Conservation (phyloP, 1,140 invertebrate species). For the Orius laevigatus region DNA sequence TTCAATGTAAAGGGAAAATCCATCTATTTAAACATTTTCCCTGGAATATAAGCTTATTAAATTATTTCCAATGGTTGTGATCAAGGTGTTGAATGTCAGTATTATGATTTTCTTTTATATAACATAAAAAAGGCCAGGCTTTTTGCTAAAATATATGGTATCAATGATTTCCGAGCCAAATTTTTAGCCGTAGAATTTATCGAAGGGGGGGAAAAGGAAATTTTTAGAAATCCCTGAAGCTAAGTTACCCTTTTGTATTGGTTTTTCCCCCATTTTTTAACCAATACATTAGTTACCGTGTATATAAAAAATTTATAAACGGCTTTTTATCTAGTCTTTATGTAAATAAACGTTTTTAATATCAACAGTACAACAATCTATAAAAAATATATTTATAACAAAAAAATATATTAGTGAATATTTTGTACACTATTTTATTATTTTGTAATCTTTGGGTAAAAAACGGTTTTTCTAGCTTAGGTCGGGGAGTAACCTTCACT, state of each 20-base stretch:
- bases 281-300: not conserved
- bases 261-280: too few relatives aligned
- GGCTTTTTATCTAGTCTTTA: too few relatives aligned
- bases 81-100: not conserved
- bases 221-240: not conserved
- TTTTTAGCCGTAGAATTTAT: not conserved
- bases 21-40: not conserved
- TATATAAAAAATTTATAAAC: not conserved
- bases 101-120: not conserved
- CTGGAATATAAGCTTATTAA: slow-evolving; percentile 1
- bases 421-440: too few relatives aligned
- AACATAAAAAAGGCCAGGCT: not conserved
- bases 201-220: not conserved
- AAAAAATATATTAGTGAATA: too few relatives aligned
- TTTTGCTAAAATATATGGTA: slow-evolving; percentile 1
- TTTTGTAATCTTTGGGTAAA: too few relatives aligned
- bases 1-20: not conserved
- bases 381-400: too few relatives aligned
- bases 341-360: too few relatives aligned
- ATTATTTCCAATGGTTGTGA: not conserved
- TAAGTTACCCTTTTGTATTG: too few relatives aligned
- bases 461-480: too few relatives aligned
- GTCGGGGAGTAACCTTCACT: too few relatives aligned
- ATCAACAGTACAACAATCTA: too few relatives aligned
- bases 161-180: slow-evolving; percentile 5